Base-by-base conservation (phyloP, 2,797 vertebrate genomes). In the Rhyacichthys aspro region DNA sequence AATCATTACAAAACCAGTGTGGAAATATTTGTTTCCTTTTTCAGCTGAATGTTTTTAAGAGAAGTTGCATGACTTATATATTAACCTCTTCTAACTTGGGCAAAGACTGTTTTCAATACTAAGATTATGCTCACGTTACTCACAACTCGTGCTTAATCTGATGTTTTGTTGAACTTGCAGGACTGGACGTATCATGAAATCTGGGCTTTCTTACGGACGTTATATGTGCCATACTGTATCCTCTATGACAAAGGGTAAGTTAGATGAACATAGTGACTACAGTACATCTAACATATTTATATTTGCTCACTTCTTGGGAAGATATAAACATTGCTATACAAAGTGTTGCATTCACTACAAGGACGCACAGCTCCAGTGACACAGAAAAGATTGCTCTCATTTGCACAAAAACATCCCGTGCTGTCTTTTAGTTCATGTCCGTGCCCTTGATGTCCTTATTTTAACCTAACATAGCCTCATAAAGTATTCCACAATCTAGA, bases 101-200 rank as follows among this genome's bases (percentile, higher is more conserved):
- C 14, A 32, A 48, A 28, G 7, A 28, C 12, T 17, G 19, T 23
- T 10, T 43, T 43, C 17, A 10, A 17, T 1, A 2, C 2, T 17
- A 23, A 23, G 19, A 2, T 23, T 23, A 5, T 23, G 5, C n/a
- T n/a, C n/a, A n/a, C n/a, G n/a, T n/a, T n/a, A 23, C 5, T 23
- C 5, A 23, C 19, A 23, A 23, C 19, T 23, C 19, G 5, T 23
- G 19, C 43, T 17, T 17, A 9, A 43, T 11, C 19, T 32, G 5
- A 16, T 78, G 46, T 58, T 46, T 63, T 58, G 23, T 5, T 28
- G 4, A 28, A 28, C 16, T 34, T 34, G 7, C 82, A 99, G 97
- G 96, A 99, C 85, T 99, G 97, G 97, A 94, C 93, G 0, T 99
- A 98, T 80, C 94, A 95, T 19, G 95, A 98, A 81, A 96, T 99